These are phyloP conservation scores for Pseudomyrmex flavicornis DNA, from an alignment of 1,140 invertebrate species.

Conservation along the genomic window DNA sequence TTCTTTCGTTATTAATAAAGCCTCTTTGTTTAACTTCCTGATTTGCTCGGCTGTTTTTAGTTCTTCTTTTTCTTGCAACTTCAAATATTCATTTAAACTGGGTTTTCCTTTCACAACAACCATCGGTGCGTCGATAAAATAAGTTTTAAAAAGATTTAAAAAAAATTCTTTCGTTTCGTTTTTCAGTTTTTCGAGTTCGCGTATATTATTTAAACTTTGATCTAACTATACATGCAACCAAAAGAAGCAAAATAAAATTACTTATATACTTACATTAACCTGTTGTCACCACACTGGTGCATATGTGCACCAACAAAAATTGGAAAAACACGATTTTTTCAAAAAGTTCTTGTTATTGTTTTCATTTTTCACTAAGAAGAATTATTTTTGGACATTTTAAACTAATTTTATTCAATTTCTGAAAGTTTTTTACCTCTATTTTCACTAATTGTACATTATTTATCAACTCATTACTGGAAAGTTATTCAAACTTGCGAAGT, in stretches of 20 bases:
- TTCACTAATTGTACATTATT: too few relatives aligned
- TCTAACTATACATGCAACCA: constrained; percentile 82
- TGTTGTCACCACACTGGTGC: too few relatives aligned
- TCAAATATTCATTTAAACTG: constrained; percentile 86
- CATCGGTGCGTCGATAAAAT: constrained; percentile 88
- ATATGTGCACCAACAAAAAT: too few relatives aligned
- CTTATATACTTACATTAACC: background rate
- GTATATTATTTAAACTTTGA: constrained; percentile 90
- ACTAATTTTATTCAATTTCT: too few relatives aligned
- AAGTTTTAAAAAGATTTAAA: constrained; percentile 89
- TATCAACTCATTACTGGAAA: too few relatives aligned
- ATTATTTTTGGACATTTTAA: too few relatives aligned
- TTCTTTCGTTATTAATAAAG: constrained; percentile 87
- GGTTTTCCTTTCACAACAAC: constrained; percentile 86
- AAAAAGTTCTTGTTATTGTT: too few relatives aligned
- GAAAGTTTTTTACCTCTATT: too few relatives aligned
- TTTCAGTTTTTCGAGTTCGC: constrained; percentile 87
- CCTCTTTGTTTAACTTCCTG: constrained; percentile 87
- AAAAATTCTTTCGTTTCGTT: constrained; percentile 86
- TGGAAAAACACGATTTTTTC: too few relatives aligned
- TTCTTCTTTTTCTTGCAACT: constrained; percentile 88
- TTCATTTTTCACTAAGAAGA: too few relatives aligned
- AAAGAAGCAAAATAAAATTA: too few relatives aligned
- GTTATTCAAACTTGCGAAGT: too few relatives aligned
- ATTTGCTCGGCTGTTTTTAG: constrained; percentile 88